A percentile compares a stretch with the other conserved stretches of the same genome.
phyloP scores from a whole-genome alignment of 92 coral and sea anemone genomes.

The Galaxea fascicularis region DNA sequence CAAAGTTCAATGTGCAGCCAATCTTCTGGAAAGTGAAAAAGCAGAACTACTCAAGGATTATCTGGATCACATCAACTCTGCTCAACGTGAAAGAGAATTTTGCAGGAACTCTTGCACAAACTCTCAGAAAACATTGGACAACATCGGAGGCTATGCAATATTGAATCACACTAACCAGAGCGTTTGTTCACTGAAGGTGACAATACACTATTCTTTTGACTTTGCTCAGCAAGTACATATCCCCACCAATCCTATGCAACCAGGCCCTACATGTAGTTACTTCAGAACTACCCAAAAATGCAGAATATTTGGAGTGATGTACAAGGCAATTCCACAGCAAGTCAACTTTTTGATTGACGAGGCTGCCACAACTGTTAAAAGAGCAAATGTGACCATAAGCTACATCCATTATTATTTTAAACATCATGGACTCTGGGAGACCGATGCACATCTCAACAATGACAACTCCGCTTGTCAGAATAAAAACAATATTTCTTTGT shows the following conservation, averaged over 20 bases:
- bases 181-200: conserved; percentile 19
- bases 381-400: conserved; percentile 49
- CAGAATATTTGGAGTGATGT: conserved; percentile 21
- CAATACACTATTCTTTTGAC: conserved; percentile 4
- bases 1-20: conserved; percentile 59
- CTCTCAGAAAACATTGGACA: conserved; percentile 8
- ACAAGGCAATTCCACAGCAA: conserved; percentile 24
- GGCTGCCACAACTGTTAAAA: conserved; percentile 39
- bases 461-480: conserved; percentile 60
- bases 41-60: conserved; percentile 53
- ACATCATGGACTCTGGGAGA: conserved; percentile 46
- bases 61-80: conserved; percentile 59
- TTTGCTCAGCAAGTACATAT: conserved; percentile 20
- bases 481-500: conserved; percentile 55
- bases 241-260: conserved; percentile 60
- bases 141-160: conserved; percentile 23
- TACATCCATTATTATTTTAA: conserved; percentile 34
- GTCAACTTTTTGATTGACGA: conserved; percentile 57
- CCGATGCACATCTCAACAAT: conserved; percentile 47
- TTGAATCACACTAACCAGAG: not conserved
- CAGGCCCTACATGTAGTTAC: conserved; percentile 62
- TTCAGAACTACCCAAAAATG: conserved; percentile 54
- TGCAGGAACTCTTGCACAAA: conserved; percentile 34
- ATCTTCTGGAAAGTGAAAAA: conserved; percentile 60
- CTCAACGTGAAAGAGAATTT: conserved; percentile 59